Evolutionary conservation across 2,888 invertebrate species (phyloP).

Genomic region (Papilio gigon): DNA sequence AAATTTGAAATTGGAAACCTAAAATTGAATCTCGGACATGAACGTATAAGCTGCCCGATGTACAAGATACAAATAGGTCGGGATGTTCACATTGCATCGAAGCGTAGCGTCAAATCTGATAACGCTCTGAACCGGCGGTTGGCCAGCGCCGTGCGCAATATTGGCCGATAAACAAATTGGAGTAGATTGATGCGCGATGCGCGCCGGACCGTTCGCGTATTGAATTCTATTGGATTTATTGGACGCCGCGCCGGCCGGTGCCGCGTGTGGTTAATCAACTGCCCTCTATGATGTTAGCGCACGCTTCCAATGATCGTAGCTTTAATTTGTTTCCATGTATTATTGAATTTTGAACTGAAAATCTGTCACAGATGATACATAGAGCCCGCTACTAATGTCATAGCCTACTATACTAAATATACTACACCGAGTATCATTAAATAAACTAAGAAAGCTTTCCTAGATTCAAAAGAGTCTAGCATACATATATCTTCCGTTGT

Average conservation of each 20-base stretch:
- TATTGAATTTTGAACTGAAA: not conserved
- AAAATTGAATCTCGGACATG: not conserved
- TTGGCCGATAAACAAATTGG: constrained; percentile 40
- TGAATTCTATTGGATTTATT: constrained; percentile 34
- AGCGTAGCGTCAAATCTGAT: constrained; percentile 8
- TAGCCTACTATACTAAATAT: too few relatives aligned
- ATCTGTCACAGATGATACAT: not conserved
- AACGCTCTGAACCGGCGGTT: not conserved
- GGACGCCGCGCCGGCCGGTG: constrained; percentile 7
- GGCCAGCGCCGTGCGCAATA: constrained; percentile 13
- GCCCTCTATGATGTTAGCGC: constrained; percentile 11
- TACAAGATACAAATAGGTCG: not conserved
- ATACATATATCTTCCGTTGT: not conserved
- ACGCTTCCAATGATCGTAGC: not conserved
- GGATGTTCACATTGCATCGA: constrained; percentile 11
- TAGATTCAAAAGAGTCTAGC: not conserved
- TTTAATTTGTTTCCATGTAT: not conserved
- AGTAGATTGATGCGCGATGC: constrained; percentile 36
- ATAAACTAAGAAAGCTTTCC: too few relatives aligned
- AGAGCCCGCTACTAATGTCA: not conserved
- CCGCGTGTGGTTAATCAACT: constrained; percentile 33
- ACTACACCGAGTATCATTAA: too few relatives aligned
- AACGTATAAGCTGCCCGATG: not conserved
- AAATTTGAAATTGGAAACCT: too few relatives aligned
- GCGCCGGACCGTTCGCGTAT: constrained; percentile 20